Conservation (phyloP, 1,140 invertebrate genomes). For the Pomacea maculata region DNA sequence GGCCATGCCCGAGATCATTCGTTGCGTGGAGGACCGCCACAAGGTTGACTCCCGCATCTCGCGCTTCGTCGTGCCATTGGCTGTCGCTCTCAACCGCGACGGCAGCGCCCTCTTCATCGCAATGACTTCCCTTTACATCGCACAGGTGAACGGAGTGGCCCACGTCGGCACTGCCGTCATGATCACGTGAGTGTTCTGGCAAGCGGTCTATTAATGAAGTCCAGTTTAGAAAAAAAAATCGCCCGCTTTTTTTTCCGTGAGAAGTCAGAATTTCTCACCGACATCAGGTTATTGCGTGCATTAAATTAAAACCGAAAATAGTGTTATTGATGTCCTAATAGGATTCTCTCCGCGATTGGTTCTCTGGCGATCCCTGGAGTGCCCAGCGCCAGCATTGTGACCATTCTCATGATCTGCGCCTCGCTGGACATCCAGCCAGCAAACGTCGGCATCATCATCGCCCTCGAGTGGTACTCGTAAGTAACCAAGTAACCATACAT, state of each 20-base stretch:
- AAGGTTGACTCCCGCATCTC: constrained; percentile 40
- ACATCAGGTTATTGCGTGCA: too few species aligned
- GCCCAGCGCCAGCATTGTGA: constrained; percentile 39
- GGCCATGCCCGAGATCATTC: constrained; percentile 39
- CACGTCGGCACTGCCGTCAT: neutral
- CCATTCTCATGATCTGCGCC: constrained; percentile 36
- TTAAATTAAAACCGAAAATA: neutral
- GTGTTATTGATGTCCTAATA: neutral
- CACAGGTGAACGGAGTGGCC: neutral
- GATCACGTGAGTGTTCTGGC: constrained; percentile 5
- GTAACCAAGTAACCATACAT: neutral
- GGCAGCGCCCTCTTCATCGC: constrained; percentile 45
- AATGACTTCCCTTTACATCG: constrained; percentile 35
- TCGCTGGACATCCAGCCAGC: constrained; percentile 57
- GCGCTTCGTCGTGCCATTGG: constrained; percentile 46
- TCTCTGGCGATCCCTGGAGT: constrained; percentile 34
- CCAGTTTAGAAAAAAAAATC: neutral
- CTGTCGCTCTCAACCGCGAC: constrained; percentile 32
- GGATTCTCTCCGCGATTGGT: constrained; percentile 28
- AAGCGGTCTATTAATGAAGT: too few species aligned
- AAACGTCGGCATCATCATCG: constrained; percentile 84
- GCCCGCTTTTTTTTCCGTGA: neutral
- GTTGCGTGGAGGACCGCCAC: constrained; percentile 25
- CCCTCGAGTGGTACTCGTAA: constrained; percentile 85
- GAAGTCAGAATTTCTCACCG: neutral